Base-by-base conservation (phyloP, 2,113 vertebrate genomes). In the Thomomys bottae region DNA sequence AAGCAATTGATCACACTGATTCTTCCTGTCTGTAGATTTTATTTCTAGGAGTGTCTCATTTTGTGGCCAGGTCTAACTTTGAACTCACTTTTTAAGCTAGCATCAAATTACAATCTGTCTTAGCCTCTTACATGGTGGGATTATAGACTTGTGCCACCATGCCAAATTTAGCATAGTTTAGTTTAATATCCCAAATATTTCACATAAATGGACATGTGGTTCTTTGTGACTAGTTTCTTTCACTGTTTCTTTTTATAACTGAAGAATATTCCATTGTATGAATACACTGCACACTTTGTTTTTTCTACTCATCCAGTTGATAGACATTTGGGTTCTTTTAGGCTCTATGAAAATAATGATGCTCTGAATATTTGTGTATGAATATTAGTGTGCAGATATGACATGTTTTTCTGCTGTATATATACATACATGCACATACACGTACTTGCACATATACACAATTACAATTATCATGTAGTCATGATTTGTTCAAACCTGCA, bases 211-310 rank as follows among this genome's bases (percentile, higher is more conserved):
- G 7, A 67, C 8, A 70, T 59, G 1, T 90, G 26, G 1, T 72
- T 14, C 24, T 87, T 84, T 75, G 71, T 91, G 40, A 82, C 15
- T 85, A 34, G 9, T 11, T 73, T 94, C 38, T 92, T 90, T 45
- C 45, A 45, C 45, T 32, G 38, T 72, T 83, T 88, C 15, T 79
- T 92, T 78, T 87, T 87, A 49, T 66, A 26, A 28, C 10, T 36
- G 80, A 88, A 61, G 20, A 26, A 73, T 75, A 26, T 61, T 67
- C 78, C 59, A 45, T 64, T 83, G 24, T 71, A 36, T 66, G 30
- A 81, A 54, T 72, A 23, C 45, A 36, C 49, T 54, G 28, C 42
- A 67, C 4, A 14, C 66, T 71, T 79, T 84, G 20, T 61, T 88
- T 94, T 94, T 67, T 84, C 36, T 36, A 59, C 24, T 91, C 34